Evolutionary conservation across 2,888 invertebrate genomes (phyloP).

Genomic region (Carcina quercana): DNA sequence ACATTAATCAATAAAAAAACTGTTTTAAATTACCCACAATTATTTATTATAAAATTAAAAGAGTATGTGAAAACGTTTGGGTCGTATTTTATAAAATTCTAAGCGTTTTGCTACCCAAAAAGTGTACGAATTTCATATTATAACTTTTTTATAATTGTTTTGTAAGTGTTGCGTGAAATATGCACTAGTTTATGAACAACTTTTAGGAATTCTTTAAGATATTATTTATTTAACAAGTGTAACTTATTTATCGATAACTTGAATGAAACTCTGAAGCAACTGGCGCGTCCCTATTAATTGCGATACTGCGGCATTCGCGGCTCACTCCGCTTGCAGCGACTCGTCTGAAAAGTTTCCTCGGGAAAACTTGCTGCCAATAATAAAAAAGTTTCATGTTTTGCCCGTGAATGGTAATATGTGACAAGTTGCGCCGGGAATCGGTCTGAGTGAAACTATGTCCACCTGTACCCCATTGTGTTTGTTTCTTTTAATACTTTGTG

Average conservation of each 20-base stretch:
- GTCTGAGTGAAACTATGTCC: slow-evolving; percentile 6
- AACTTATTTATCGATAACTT: slow-evolving; percentile 12
- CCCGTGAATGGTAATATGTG: slow-evolving; percentile 6
- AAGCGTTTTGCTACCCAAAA: no score
- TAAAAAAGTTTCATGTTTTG: slow-evolving; percentile 14
- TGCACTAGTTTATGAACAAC: no score
- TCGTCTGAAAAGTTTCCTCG: slow-evolving; percentile 4
- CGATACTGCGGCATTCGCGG: slow-evolving; percentile 17
- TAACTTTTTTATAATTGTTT: no score
- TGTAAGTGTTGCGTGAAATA: no score
- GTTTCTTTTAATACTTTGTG: slow-evolving; percentile 10
- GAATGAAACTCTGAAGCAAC: slow-evolving; percentile 3
- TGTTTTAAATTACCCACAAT: no score
- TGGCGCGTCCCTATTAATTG: slow-evolving; percentile 15
- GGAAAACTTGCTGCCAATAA: slow-evolving; percentile 4
- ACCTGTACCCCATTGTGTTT: slow-evolving; percentile 6
- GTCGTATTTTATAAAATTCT: no score
- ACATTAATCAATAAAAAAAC: no score
- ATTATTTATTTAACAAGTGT: no score
- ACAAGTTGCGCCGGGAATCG: slow-evolving; percentile 8
- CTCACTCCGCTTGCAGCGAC: slow-evolving; percentile 10
- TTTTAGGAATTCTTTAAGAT: no score
- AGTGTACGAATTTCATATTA: no score
- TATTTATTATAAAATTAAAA: no score
- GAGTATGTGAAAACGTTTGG: no score